Percentiles rank a stretch among this genome's conserved stretches.
Evolutionary conservation across 1,140 invertebrate genomes (phyloP).

Genomic region (Ips typographus): DNA sequence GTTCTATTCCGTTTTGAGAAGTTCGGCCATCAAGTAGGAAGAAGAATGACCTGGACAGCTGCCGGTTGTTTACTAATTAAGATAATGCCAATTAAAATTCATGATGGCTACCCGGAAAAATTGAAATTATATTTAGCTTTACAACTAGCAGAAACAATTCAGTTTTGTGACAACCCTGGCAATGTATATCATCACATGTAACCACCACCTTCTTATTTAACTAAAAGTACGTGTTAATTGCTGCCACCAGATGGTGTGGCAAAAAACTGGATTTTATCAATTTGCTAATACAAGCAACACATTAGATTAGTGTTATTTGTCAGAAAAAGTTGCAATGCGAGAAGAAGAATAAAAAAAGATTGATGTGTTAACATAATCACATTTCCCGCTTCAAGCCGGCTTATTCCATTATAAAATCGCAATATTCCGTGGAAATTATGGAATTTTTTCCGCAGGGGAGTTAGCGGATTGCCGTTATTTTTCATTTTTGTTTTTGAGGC

Average conservation of each 20-base stretch:
- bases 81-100: conserved; percentile 10
- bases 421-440: not conserved
- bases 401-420: conserved; percentile 7
- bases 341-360: not conserved
- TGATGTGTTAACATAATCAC: conserved; percentile 5
- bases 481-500: too few relatives aligned
- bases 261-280: too few relatives aligned
- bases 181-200: not conserved
- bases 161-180: not conserved
- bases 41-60: conserved; percentile 2
- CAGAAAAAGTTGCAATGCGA: not conserved
- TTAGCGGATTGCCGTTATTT: not conserved
- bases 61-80: conserved; percentile 8
- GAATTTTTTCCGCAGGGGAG: not conserved
- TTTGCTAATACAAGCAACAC: not conserved
- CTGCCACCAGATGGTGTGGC: too few relatives aligned
- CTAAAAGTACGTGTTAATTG: too few relatives aligned
- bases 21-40: not conserved
- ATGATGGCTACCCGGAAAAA: not conserved
- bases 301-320: not conserved
- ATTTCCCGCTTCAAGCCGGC: not conserved
- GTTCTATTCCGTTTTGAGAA: not conserved
- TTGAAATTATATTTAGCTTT: not conserved
- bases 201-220: not conserved
- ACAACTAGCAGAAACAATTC: not conserved